phyloP scores from a whole-genome alignment of 2,888 invertebrate species.

The Andrena camellia region DNA sequence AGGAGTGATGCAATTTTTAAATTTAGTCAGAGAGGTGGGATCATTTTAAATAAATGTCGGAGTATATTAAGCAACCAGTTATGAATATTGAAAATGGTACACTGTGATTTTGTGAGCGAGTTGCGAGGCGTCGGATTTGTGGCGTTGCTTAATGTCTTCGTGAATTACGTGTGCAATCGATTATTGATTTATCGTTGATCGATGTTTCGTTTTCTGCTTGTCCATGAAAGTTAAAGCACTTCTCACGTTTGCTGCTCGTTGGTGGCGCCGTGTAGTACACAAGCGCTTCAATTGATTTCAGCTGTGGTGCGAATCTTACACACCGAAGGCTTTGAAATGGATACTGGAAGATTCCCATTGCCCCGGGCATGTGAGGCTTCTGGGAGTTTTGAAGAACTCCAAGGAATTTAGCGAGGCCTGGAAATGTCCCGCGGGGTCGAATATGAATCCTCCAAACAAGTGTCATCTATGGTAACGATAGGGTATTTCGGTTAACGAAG shows the following conservation, averaged over 20 bases:
- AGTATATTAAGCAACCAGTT: not conserved
- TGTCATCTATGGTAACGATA: constrained; percentile 84
- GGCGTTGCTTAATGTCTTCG: no score
- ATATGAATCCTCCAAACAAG: constrained; percentile 87
- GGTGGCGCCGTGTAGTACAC: not conserved
- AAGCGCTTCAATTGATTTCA: constrained; percentile 78
- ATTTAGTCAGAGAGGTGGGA: not conserved
- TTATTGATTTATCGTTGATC: no score
- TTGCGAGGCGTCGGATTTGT: not conserved
- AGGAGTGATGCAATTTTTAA: not conserved
- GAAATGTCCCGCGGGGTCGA: constrained; percentile 86
- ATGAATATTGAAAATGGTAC: not conserved
- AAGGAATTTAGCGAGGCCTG: constrained; percentile 89
- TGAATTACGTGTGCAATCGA: no score
- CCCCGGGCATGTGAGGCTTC: constrained; percentile 90
- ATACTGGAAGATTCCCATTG: constrained; percentile 91
- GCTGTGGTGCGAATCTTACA: constrained; percentile 94
- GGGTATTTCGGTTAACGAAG: not conserved
- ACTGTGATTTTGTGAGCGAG: not conserved
- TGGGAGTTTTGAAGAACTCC: constrained; percentile 90
- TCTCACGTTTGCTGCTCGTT: not conserved
- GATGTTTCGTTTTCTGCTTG: not conserved
- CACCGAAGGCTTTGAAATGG: constrained; percentile 87
- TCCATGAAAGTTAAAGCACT: not conserved
- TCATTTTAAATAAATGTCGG: not conserved